Conservation (phyloP, 1,140 invertebrate genomes). For the Brachionus asplanchnoidis region DNA sequence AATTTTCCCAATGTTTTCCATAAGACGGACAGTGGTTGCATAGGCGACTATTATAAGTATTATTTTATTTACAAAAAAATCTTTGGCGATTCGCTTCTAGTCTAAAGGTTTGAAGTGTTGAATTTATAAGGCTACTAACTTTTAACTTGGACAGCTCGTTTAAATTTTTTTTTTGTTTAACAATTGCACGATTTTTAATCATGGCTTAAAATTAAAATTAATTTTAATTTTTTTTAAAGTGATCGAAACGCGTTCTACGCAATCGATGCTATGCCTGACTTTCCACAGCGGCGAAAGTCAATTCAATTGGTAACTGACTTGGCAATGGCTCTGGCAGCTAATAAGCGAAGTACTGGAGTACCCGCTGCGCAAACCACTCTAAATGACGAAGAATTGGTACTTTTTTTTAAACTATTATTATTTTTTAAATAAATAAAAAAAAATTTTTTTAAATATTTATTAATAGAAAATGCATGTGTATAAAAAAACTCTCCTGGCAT, state of each 20-base stretch:
- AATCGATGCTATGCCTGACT: conserved; percentile 39
- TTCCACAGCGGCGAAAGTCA: conserved; percentile 27
- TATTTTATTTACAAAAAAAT: conserved; percentile 25
- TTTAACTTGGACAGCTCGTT: neutral
- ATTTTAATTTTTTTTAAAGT: neutral
- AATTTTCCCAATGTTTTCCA: neutral
- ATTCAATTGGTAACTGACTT: conserved; percentile 38
- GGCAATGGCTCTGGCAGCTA: neutral
- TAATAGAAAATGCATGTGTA: conserved; percentile 99
- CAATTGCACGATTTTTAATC: neutral
- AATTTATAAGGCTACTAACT: neutral
- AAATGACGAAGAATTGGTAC: conserved; percentile 42
- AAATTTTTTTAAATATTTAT: neutral
- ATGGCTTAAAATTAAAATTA: neutral
- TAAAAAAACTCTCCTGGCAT: conserved; percentile 96
- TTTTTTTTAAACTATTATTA: neutral
- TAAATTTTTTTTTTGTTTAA: neutral
- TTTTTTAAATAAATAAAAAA: neutral
- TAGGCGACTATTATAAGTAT: conserved; percentile 12
- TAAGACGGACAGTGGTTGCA: neutral
- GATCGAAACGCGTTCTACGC: conserved; percentile 40
- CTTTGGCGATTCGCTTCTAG: neutral
- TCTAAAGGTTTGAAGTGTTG: neutral
- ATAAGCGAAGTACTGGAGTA: conserved; percentile 24
- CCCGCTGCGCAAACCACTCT: neutral